Conservation (phyloP, 2,888 invertebrate species). For the Pardosa pseudoannulata region DNA sequence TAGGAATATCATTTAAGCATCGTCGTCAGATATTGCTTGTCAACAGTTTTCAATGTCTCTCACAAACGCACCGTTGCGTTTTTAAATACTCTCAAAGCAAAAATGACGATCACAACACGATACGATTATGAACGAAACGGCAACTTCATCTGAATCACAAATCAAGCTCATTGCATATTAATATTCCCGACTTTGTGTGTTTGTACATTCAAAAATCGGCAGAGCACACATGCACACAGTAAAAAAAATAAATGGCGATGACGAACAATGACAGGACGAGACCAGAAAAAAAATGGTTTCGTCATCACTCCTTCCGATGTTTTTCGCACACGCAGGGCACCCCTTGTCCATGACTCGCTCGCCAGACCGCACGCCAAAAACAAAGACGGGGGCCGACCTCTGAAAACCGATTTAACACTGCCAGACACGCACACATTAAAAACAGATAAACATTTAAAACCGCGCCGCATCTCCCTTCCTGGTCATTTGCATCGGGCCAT, state of each 20-base stretch:
- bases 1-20: too few relatives aligned
- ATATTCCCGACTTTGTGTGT: background rate
- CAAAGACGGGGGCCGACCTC: background rate
- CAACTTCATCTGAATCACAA: background rate
- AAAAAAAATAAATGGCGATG: too few relatives aligned
- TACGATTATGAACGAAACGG: background rate
- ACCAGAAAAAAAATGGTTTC: background rate
- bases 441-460: conserved; percentile 15
- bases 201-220: too few relatives aligned
- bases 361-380: background rate
- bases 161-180: background rate
- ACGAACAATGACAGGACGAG: background rate
- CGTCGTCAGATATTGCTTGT: too few relatives aligned
- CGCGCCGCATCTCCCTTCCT: conserved; percentile 22
- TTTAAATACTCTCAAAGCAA: too few relatives aligned
- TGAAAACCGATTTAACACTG: conserved; percentile 8
- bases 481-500: conserved; percentile 68
- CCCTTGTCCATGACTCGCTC: background rate
- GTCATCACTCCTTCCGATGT: background rate
- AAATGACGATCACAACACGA: background rate
- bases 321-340: background rate
- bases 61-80: too few relatives aligned
- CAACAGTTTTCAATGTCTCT: too few relatives aligned
- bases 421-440: conserved; percentile 14
- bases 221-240: too few relatives aligned